Base-by-base conservation (phyloP, 2,113 vertebrate genomes). In the Tinamus guttatus region DNA sequence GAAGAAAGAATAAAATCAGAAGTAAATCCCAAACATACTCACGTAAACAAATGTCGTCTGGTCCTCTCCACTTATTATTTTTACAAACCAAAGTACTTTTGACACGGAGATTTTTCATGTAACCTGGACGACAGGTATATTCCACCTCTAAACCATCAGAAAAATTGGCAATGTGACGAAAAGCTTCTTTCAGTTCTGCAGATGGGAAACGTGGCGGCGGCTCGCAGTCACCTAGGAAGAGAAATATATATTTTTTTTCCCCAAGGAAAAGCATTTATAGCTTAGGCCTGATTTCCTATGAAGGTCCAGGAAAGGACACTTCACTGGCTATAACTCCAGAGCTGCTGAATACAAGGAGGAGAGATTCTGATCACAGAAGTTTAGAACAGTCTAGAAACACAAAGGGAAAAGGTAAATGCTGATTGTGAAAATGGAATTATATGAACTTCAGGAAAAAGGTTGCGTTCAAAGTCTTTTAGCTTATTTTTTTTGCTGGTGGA, bases 81-180 rank as follows among this genome's bases (percentile, higher is more conserved):
- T 17, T 54, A 1, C 96, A 96, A 5, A 1, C 0, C 1, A 94
- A 16, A 9, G 0, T 0, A 0, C 0, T 73, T 0, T 0, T 0
- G 2, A 0, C 0, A 1, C 0, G 0, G 0, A 0, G 0, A 0
- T 5, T 62, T 2, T 16, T 95, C 3, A 0, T 0, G 0, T 86
- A 97, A 5, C 97, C 97, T 0, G 97, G 92, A 1, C 95, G 68
- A 1, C 96, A 97, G 7, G 6, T 0, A 1, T 93, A 95, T 1
- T 85, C 40, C 36, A 93, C 63, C 17, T 0, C 0, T 0, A 12
- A 2, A 2, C 0, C 6, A 0, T 0, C 0, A 21, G 2, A 0
- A 16, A 94, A 97, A 0, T 0, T 0, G 25, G 3, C 5, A 1
- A 0, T 1, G 11, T 4, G 8, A 0, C 0, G 15, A 52, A 58